A percentile compares a stretch with the other conserved stretches of the same genome.
These are phyloP conservation scores for Arenaria interpres DNA, from an alignment of 2,113 vertebrate species.

Conservation along the genomic window DNA sequence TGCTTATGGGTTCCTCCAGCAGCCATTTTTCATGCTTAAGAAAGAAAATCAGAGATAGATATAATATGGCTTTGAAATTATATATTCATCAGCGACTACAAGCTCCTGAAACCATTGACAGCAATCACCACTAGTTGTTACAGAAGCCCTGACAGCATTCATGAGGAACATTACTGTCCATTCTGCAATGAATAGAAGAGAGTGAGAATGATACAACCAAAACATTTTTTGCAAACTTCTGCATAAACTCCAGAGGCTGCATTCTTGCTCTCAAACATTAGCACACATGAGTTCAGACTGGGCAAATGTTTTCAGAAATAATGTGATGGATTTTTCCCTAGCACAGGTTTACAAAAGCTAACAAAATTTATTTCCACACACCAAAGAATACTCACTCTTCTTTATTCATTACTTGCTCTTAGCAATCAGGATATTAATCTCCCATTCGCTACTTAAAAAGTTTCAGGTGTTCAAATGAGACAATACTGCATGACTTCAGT, in stretches of 20 bases:
- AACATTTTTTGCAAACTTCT: not conserved
- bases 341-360: not conserved
- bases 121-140: not conserved
- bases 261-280: not conserved
- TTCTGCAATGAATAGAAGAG: not conserved
- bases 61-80: not conserved
- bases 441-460: not conserved
- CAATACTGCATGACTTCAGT: not conserved
- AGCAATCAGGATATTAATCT: not conserved
- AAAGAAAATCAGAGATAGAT: not conserved
- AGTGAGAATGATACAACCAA: not conserved
- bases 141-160: not conserved
- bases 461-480: not conserved
- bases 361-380: not conserved
- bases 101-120: not conserved
- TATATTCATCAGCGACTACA: not conserved
- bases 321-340: not conserved
- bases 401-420: not conserved
- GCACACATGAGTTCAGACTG: not conserved
- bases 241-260: not conserved
- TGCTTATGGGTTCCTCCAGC: not conserved
- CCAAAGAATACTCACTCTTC: not conserved
- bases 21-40: not conserved
- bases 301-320: not conserved
- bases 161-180: not conserved